Conservation (phyloP, 2,888 invertebrate species). For the Malachius bipustulatus region DNA sequence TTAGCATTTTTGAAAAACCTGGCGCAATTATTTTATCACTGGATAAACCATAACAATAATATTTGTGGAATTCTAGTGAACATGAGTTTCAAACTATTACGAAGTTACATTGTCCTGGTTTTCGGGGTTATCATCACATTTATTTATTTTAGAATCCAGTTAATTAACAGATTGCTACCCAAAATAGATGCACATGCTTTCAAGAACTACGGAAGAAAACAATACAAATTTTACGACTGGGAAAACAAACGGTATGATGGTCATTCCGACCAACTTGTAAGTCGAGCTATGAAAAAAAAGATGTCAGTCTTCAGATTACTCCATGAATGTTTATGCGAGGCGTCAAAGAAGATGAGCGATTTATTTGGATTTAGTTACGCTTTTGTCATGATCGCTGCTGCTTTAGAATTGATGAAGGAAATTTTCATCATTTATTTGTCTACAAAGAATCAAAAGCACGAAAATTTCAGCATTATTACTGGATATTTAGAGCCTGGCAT, state of each 20-base stretch:
- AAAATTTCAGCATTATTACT: neutral
- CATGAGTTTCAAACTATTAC: too few relatives aligned
- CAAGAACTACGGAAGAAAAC: too few relatives aligned
- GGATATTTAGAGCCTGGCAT: neutral
- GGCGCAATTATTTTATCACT: too few relatives aligned
- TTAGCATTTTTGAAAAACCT: too few relatives aligned
- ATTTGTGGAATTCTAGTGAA: too few relatives aligned
- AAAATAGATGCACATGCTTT: too few relatives aligned
- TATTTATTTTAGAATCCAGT: neutral
- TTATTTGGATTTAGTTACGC: neutral
- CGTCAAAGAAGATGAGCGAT: neutral
- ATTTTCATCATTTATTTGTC: slow-evolving; percentile 1
- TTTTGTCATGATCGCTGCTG: neutral
- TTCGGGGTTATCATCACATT: neutral
- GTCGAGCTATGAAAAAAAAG: neutral
- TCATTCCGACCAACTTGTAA: neutral
- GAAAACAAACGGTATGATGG: too few relatives aligned
- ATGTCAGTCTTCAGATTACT: neutral
- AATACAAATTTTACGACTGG: too few relatives aligned
- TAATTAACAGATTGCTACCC: neutral
- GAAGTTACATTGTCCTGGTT: neutral
- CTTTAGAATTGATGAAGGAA: neutral
- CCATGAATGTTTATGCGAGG: neutral
- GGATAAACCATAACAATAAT: too few relatives aligned
- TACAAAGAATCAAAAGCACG: neutral